These are phyloP conservation scores for Takifugu rubripes DNA, from an alignment of 2,797 vertebrate genomes.

Conservation along the genomic window DNA sequence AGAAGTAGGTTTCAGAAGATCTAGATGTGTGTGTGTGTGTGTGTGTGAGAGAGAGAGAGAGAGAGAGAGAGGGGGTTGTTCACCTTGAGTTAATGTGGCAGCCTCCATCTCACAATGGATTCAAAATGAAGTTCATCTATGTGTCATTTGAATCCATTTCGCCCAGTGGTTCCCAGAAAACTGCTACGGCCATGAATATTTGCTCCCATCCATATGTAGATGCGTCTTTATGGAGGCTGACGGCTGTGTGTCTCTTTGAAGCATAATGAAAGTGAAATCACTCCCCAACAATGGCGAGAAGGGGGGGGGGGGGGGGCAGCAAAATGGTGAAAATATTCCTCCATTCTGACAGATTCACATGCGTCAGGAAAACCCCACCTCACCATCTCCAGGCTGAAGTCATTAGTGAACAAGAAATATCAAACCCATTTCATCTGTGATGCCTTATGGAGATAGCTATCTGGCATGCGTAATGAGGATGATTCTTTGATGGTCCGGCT, in stretches of 20 bases:
- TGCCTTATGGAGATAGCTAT: conserved; percentile 38
- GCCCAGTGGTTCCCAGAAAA: conserved; percentile 52
- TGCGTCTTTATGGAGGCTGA: conserved; percentile 74
- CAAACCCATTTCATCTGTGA: conserved; percentile 42
- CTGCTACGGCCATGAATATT: conserved; percentile 66
- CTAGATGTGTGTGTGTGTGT: background rate
- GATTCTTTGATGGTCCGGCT: conserved; percentile 33
- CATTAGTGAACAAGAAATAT: conserved; percentile 55
- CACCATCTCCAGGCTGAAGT: conserved; percentile 37
- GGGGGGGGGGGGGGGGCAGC: conserved; percentile 43
- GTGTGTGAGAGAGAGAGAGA: background rate
- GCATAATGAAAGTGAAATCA: conserved; percentile 75
- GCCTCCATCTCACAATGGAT: conserved; percentile 53
- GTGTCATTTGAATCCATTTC: conserved; percentile 68
- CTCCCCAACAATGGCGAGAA: conserved; percentile 61
- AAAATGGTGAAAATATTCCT: conserved; percentile 72
- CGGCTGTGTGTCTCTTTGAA: conserved; percentile 65
- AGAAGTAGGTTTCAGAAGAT: background rate
- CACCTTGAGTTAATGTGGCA: conserved; percentile 58
- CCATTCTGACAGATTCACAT: conserved; percentile 72
- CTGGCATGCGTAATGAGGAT: conserved; percentile 38
- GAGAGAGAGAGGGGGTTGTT: conserved; percentile 10
- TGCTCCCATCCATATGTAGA: conserved; percentile 65
- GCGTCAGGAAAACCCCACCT: conserved; percentile 55
- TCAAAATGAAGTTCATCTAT: conserved; percentile 64